Percentiles rank a stretch among this genome's conserved stretches.
Conservation (phyloP, 1,140 invertebrate genomes). For the Babylonia areolata region DNA sequence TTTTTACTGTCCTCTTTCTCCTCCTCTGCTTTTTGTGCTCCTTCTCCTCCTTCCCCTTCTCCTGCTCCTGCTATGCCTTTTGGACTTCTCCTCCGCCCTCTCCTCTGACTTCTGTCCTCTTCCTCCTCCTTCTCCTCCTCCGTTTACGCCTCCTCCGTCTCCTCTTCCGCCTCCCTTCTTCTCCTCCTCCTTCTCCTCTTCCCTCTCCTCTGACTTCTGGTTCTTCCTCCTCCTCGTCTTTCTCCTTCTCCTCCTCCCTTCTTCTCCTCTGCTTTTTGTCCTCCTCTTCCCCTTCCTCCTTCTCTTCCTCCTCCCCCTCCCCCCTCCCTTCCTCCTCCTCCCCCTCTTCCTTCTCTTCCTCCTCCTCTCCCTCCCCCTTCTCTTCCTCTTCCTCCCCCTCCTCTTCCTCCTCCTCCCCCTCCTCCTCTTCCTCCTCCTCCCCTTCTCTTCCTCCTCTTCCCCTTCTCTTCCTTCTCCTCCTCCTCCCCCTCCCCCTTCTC, state of each 20-base stretch:
- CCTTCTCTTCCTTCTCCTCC: not conserved
- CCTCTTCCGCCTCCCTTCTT: not conserved
- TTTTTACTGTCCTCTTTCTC: not conserved
- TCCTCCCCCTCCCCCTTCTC: not conserved
- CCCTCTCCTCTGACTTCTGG: not conserved
- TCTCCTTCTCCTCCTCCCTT: not conserved
- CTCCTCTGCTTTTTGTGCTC: not conserved
- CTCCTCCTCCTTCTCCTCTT: not conserved
- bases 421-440: not conserved
- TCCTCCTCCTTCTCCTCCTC: too few species aligned
- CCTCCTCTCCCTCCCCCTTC: not conserved
- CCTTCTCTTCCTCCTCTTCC: slow-evolving; percentile 5
- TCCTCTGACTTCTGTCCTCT: too few species aligned
- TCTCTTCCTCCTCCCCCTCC: not conserved
- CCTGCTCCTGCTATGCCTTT: too few species aligned
- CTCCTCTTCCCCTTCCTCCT: not conserved
- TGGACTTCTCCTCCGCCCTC: too few species aligned
- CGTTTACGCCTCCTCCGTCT: too few species aligned
- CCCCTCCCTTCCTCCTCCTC: not conserved
- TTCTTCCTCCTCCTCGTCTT: not conserved
- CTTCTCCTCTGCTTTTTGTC: not conserved
- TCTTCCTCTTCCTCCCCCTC: not conserved
- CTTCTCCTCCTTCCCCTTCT: too few species aligned
- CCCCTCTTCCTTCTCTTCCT: not conserved
- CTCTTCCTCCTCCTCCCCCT: not conserved